phyloP scores from a whole-genome alignment of 2,113 vertebrate species.

The Erpornis zantholeuca region DNA sequence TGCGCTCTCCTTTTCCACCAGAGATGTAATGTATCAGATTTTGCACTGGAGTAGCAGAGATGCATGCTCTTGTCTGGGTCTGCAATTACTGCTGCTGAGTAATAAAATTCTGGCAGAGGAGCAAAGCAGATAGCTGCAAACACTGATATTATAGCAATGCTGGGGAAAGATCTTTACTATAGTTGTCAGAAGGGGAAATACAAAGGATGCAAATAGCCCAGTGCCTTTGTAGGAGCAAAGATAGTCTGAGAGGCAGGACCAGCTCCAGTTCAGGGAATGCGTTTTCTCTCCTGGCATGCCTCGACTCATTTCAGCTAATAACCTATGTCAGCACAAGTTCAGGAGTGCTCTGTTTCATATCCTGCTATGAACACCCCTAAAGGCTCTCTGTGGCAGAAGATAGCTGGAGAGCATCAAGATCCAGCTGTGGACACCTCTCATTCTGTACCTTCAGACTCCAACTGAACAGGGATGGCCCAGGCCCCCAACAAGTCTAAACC shows the following conservation, averaged over 20 bases:
- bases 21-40: background rate
- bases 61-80: background rate
- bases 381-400: background rate
- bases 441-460: background rate
- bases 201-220: background rate
- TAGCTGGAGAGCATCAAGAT: background rate
- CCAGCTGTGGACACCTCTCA: background rate
- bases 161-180: background rate
- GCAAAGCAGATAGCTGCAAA: background rate
- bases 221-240: background rate
- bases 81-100: background rate
- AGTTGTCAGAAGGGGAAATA: background rate
- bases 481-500: accelerated
- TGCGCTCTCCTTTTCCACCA: background rate
- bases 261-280: background rate
- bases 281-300: background rate
- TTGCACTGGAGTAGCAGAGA: background rate
- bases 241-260: background rate
- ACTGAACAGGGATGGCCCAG: background rate
- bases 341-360: background rate
- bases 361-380: background rate
- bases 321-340: background rate
- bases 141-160: background rate
- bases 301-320: background rate
- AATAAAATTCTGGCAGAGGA: background rate